These are phyloP conservation scores for Zaprionus kolodkinae DNA, from an alignment of 1,140 invertebrate species.

Conservation along the genomic window DNA sequence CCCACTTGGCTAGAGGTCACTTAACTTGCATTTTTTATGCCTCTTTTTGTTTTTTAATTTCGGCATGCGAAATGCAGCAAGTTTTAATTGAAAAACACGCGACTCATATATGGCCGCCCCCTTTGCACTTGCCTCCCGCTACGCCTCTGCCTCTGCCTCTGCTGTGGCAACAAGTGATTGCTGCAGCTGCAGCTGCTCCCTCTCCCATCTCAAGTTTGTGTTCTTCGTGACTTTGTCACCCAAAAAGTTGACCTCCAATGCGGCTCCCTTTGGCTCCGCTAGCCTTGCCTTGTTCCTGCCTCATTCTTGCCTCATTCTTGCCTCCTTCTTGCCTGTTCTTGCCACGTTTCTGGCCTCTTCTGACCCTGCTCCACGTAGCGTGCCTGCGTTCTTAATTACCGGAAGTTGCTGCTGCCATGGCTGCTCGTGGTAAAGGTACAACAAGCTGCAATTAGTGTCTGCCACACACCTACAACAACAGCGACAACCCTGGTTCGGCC, in stretches of 20 bases:
- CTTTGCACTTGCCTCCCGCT: not conserved
- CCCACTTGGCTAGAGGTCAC: not conserved
- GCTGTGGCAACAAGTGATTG: conserved; percentile 8
- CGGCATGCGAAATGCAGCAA: not conserved
- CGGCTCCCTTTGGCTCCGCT: not conserved
- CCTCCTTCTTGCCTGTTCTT: not conserved
- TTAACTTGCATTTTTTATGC: conserved; percentile 1
- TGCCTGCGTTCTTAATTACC: conserved; percentile 45
- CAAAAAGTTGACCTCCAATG: not conserved
- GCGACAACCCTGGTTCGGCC: not conserved
- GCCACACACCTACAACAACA: conserved; percentile 36
- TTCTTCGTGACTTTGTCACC: conserved; percentile 8
- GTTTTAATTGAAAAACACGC: conserved; percentile 8
- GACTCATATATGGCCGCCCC: not conserved
- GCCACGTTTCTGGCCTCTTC: not conserved
- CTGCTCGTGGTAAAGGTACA: conserved; percentile 13
- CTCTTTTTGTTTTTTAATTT: not conserved
- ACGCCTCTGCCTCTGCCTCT: not conserved
- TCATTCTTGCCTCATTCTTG: not conserved
- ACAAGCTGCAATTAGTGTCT: conserved; percentile 56
- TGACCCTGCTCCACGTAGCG: conserved; percentile 25
- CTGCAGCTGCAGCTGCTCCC: not conserved
- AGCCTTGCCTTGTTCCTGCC: too few relatives aligned
- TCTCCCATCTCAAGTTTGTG: not conserved
- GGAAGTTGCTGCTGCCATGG: conserved; percentile 33